Percentiles rank a stretch among this genome's conserved stretches.
Evolutionary conservation across 2,113 vertebrate species (phyloP).

Genomic region (Myotis lucifugus): DNA sequence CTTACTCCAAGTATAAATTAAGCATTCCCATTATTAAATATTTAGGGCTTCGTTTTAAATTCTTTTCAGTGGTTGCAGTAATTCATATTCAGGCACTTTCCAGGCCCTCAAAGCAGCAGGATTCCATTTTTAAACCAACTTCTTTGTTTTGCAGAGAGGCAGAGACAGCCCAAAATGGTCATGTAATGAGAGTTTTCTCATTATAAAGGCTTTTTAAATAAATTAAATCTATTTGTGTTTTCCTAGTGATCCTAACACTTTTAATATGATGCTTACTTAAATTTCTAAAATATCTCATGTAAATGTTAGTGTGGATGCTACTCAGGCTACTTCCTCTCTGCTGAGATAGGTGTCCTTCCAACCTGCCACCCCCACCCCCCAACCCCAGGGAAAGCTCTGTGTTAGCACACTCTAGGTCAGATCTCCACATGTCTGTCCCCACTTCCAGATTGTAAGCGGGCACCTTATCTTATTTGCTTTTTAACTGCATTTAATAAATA

Average conservation of each 20-base stretch:
- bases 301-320: background rate
- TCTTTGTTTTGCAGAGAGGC: constrained; percentile 29
- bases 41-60: constrained; percentile 45
- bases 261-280: background rate
- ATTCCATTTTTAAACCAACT: constrained; percentile 43
- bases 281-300: background rate
- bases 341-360: background rate
- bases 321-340: background rate
- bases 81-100: constrained; percentile 37
- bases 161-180: background rate
- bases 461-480: background rate
- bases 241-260: constrained; percentile 46
- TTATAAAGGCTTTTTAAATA: constrained; percentile 36
- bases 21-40: constrained; percentile 44
- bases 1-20: constrained; percentile 19
- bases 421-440: background rate
- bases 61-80: constrained; percentile 18
- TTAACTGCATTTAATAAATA: constrained; percentile 8
- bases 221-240: constrained; percentile 43
- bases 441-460: background rate
- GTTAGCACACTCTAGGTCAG: background rate
- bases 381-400: background rate
- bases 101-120: constrained; percentile 15
- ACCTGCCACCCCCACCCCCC: background rate
- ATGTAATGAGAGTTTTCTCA: constrained; percentile 15